These are phyloP conservation scores for Acanthopagrus latus DNA, from an alignment of 2,797 vertebrate species.

Conservation along the genomic window DNA sequence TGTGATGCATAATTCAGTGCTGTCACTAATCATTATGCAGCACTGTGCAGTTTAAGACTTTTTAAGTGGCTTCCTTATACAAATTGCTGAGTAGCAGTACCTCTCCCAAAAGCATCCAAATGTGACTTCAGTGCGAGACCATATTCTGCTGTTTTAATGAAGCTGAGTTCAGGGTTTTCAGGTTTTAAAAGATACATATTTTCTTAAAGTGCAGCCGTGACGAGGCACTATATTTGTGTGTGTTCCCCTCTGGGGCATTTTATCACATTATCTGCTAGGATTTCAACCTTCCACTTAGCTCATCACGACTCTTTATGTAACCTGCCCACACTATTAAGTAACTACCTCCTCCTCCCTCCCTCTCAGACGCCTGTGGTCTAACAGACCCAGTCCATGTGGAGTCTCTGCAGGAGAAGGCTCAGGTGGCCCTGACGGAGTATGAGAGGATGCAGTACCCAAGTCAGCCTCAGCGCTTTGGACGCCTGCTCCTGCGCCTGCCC, in stretches of 20 bases:
- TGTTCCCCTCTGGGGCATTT: constrained; percentile 30
- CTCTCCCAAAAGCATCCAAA: background rate
- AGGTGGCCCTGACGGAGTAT: constrained; percentile 95
- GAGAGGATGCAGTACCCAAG: constrained; percentile 92
- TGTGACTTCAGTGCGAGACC: background rate
- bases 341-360: constrained; percentile 51
- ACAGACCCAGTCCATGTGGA: constrained; percentile 94
- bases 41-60: constrained; percentile 9
- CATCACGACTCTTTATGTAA: constrained; percentile 78
- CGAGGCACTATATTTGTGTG: constrained; percentile 21
- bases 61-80: background rate
- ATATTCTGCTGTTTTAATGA: background rate
- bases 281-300: constrained; percentile 48
- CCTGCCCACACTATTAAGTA: constrained; percentile 72
- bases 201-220: background rate
- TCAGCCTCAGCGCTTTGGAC: constrained; percentile 94
- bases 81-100: background rate
- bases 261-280: constrained; percentile 30
- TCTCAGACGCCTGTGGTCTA: constrained; percentile 93
- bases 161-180: background rate
- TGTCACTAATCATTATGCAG: constrained; percentile 18
- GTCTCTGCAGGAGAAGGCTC: constrained; percentile 95
- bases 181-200: background rate
- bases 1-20: constrained; percentile 24
- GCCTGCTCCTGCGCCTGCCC: constrained; percentile 92